Evolutionary conservation across 2,113 vertebrate genomes (phyloP), one percentile per base, ranked within the genome.

Genomic region (Agapornis roseicollis): DNA sequence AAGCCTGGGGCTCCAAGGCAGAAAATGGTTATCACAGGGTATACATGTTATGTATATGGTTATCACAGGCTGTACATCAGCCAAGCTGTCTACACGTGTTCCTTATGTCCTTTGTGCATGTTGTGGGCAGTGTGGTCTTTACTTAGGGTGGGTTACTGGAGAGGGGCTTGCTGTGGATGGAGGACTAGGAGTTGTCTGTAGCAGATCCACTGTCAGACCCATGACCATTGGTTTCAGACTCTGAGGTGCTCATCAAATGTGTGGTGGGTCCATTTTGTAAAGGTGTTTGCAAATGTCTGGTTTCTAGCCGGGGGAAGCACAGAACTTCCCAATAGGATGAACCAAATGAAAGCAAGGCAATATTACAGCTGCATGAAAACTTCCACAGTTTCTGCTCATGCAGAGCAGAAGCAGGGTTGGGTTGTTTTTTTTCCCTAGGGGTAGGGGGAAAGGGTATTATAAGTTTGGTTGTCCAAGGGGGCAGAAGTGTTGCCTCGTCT

Each of bases 1-100:
- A 42, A 53, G n/a, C 17, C 6, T 10, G 11, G n/a, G 29, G 11
- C 11, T 72, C 31, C 0, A 1, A 39, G 53, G 14, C 25, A 11
- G 44, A 24, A 19, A 10, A n/a, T 20, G 13, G 6, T 25, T 46
- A 5, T 29, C 37, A 5, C 9, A 6, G 42, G 27, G 33, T 37
- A n/a, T n/a, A n/a, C n/a, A n/a, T n/a, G n/a, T n/a, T n/a, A n/a
- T n/a, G n/a, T n/a, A n/a, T n/a, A n/a, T 20, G 13, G 6, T 25
- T 46, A 5, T 29, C 37, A 5, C 9, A 6, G 42, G 39, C 41
- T 4, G 1, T 19, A 13, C 1, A 0, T 47, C 42, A 64, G 64
- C 70, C 37, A 10, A 9, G 44, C 64, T 44, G 18, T 24, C 47
- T 14, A 6, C 1, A 0, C 0, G 0, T 16, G 35, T 41, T 44